Evolutionary conservation across 2,113 vertebrate genomes (phyloP).

Genomic region (Archilochus colubris): DNA sequence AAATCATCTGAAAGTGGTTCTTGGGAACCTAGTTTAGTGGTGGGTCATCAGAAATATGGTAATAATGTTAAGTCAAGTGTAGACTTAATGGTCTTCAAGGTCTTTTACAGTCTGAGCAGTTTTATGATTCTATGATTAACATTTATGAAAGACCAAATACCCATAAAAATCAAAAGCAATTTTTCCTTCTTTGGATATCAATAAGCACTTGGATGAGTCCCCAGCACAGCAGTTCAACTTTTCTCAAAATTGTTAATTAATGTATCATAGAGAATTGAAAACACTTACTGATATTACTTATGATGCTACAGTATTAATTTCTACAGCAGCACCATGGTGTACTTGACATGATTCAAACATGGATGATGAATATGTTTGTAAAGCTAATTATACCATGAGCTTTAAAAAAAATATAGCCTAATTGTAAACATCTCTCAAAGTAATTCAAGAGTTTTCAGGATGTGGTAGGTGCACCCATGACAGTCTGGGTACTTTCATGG

Average conservation of each 20-base stretch:
- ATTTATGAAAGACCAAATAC: slow-evolving; percentile 2
- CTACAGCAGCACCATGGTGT: not conserved
- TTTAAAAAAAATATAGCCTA: not conserved
- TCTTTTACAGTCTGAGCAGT: too few relatives aligned
- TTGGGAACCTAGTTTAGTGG: too few relatives aligned
- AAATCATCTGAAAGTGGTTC: too few relatives aligned
- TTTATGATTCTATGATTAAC: not conserved
- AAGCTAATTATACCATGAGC: not conserved
- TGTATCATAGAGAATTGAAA: not conserved
- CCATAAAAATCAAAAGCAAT: not conserved
- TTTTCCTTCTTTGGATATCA: not conserved
- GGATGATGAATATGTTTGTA: not conserved
- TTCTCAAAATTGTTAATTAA: not conserved
- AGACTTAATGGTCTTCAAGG: too few relatives aligned
- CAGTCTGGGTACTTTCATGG: not conserved
- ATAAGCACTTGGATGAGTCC: not conserved
- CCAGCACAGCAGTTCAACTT: not conserved
- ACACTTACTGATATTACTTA: not conserved
- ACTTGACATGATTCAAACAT: not conserved
- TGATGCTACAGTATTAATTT: not conserved
- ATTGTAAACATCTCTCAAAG: not conserved
- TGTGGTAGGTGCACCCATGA: not conserved
- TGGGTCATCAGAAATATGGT: too few relatives aligned
- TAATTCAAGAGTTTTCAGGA: not conserved
- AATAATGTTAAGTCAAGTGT: too few relatives aligned